Evolutionary conservation across 2,888 invertebrate genomes (phyloP).

Genomic region (Hydriomena furcata): DNA sequence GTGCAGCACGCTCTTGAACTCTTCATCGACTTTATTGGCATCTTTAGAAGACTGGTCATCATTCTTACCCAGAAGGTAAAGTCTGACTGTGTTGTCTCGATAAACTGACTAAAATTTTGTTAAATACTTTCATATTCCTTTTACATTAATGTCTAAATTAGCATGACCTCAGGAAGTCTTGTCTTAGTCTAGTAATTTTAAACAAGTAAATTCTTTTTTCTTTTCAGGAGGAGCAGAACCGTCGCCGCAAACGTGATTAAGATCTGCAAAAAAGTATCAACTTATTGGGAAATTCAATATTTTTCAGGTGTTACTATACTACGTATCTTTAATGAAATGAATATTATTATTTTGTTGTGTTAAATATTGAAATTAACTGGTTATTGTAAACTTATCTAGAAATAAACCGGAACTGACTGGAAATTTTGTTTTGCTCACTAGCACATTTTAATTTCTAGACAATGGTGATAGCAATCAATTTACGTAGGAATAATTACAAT

Average conservation of each 20-base stretch:
- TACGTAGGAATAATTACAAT: too few species aligned
- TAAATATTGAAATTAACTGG: slow-evolving; percentile 19
- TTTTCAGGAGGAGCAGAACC: slow-evolving; percentile 77
- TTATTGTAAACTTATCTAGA: slow-evolving; percentile 23
- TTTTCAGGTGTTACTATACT: slow-evolving; percentile 22
- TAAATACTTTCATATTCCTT: too few species aligned
- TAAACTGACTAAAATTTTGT: too few species aligned
- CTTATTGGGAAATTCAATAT: slow-evolving; percentile 20
- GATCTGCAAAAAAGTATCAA: slow-evolving; percentile 5
- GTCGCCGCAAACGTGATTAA: slow-evolving; percentile 80
- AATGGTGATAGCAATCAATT: too few species aligned
- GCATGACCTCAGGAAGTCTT: too few species aligned
- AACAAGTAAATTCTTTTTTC: slow-evolving; percentile 18
- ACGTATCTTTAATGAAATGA: slow-evolving; percentile 9
- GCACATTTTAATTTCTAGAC: too few species aligned
- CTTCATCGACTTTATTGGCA: slow-evolving; percentile 96
- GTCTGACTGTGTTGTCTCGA: too few species aligned
- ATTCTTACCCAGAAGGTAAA: slow-evolving; percentile 94
- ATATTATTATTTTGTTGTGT: slow-evolving; percentile 26
- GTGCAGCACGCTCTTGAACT: slow-evolving; percentile 96
- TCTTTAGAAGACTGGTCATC: slow-evolving; percentile 96
- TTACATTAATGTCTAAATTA: too few species aligned
- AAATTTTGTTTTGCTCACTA: slow-evolving; percentile 34
- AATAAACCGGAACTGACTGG: slow-evolving; percentile 38
- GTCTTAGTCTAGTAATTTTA: too few species aligned